Percentiles rank a stretch among this genome's conserved stretches.
phyloP scores from a whole-genome alignment of 2,113 vertebrate genomes.

The Struthio camelus region DNA sequence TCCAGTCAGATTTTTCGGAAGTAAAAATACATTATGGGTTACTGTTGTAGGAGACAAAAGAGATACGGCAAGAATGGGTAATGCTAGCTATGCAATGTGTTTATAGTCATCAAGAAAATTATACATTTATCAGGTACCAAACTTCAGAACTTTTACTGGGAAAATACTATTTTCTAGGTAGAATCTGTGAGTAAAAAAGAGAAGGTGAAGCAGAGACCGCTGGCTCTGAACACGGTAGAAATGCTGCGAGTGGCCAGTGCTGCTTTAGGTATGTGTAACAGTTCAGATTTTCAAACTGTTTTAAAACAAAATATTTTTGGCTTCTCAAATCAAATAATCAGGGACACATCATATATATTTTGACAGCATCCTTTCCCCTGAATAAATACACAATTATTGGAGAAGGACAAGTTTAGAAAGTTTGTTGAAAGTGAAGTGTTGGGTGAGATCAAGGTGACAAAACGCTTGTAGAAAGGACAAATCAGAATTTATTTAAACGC shows the following conservation, averaged over 20 bases:
- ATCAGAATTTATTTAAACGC: not conserved
- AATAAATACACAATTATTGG: not conserved
- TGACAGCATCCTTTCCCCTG: not conserved
- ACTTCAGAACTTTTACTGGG: not conserved
- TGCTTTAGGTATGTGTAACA: constrained; percentile 84
- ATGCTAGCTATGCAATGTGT: not conserved
- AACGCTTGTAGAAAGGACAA: not conserved
- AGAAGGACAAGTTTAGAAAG: not conserved
- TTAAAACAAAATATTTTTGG: not conserved
- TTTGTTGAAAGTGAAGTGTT: not conserved
- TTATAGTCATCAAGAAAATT: not conserved
- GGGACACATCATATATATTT: not conserved
- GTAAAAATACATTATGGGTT: not conserved
- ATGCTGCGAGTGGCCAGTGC: constrained; percentile 96
- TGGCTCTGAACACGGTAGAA: constrained; percentile 96
- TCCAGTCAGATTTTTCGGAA: not conserved
- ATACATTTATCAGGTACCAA: not conserved
- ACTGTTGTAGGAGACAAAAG: not conserved
- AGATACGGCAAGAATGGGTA: not conserved
- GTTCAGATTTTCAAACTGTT: not conserved
- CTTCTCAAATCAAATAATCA: not conserved
- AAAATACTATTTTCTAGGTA: constrained; percentile 79
- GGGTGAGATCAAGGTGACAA: not conserved
- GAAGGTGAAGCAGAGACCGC: constrained; percentile 94
- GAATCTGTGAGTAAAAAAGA: constrained; percentile 94